Percentiles rank a stretch among this genome's conserved stretches.
Evolutionary conservation across 2,113 vertebrate genomes (phyloP).

Genomic region (Phocoena sinus): DNA sequence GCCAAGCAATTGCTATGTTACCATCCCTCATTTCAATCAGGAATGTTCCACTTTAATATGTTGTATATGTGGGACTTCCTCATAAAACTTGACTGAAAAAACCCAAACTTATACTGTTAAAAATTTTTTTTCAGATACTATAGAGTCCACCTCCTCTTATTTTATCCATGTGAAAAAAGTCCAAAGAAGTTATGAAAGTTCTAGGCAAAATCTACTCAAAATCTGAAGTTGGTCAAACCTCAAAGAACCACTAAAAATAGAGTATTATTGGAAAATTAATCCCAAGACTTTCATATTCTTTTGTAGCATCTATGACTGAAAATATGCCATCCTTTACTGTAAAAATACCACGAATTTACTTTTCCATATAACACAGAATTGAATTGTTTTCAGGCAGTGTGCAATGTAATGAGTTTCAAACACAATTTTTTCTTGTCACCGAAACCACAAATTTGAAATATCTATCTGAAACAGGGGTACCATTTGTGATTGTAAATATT

Average conservation of each 20-base stretch:
- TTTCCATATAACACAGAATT: not conserved
- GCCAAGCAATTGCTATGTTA: not conserved
- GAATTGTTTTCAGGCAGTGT: not conserved
- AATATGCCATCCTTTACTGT: not conserved
- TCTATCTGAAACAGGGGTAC: not conserved
- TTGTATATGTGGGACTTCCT: not conserved
- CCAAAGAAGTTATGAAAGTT: not conserved
- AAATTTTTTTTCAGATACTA: not conserved
- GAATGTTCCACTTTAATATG: not conserved
- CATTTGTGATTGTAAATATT: not conserved
- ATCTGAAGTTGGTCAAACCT: not conserved
- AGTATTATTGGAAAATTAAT: not conserved
- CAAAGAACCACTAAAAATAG: not conserved
- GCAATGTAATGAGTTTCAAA: not conserved
- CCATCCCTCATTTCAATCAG: not conserved
- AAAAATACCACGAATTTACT: not conserved
- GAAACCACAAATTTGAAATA: slow-evolving; percentile 1
- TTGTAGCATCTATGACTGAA: not conserved
- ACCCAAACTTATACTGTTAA: not conserved
- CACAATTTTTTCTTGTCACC: not conserved
- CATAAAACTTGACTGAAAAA: not conserved
- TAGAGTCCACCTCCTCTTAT: not conserved
- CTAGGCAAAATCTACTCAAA: not conserved
- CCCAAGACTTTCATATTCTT: not conserved
- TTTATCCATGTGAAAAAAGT: slow-evolving; percentile 3